A percentile compares a stretch with the other conserved stretches of the same genome.
Evolutionary conservation across 2,797 vertebrate species (phyloP).

Genomic region (Micromesistius poutassou): DNA sequence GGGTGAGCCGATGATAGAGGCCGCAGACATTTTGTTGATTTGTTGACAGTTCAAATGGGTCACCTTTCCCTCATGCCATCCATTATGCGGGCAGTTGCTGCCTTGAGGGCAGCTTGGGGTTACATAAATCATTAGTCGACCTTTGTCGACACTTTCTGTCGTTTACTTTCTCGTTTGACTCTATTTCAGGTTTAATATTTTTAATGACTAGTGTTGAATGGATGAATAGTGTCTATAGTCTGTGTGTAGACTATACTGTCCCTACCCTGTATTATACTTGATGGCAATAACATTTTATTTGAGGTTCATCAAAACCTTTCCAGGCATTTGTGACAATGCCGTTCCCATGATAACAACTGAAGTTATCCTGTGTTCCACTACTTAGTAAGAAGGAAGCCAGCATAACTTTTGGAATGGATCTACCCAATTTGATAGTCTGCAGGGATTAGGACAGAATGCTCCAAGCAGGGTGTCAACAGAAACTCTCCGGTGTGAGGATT

Average conservation of each 20-base stretch:
- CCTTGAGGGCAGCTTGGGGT: slow-evolving; percentile 27
- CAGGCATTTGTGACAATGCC: background rate
- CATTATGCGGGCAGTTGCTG: slow-evolving; percentile 23
- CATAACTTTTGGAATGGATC: slow-evolving; percentile 25
- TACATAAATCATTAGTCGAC: slow-evolving; percentile 35
- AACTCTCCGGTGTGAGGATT: slow-evolving; percentile 29
- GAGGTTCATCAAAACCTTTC: background rate
- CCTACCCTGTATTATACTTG: background rate
- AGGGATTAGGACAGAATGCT: slow-evolving; percentile 36
- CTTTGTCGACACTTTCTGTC: slow-evolving; percentile 33
- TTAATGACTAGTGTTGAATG: no score
- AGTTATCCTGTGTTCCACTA: slow-evolving; percentile 8
- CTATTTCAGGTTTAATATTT: background rate
- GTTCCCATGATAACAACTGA: background rate
- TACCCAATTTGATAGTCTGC: background rate
- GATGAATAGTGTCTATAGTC: background rate
- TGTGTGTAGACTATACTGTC: background rate
- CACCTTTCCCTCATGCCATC: slow-evolving; percentile 44
- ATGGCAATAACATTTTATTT: background rate
- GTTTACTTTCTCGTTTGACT: slow-evolving; percentile 9
- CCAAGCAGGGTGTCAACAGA: slow-evolving; percentile 27
- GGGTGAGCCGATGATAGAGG: slow-evolving; percentile 11
- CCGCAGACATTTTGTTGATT: slow-evolving; percentile 47
- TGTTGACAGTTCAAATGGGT: slow-evolving; percentile 60
- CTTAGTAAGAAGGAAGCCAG: slow-evolving; percentile 16